Percentiles rank a stretch among this genome's conserved stretches.
These are phyloP conservation scores for Microplitis demolitor DNA, from an alignment of 1,140 invertebrate genomes.

Conservation along the genomic window DNA sequence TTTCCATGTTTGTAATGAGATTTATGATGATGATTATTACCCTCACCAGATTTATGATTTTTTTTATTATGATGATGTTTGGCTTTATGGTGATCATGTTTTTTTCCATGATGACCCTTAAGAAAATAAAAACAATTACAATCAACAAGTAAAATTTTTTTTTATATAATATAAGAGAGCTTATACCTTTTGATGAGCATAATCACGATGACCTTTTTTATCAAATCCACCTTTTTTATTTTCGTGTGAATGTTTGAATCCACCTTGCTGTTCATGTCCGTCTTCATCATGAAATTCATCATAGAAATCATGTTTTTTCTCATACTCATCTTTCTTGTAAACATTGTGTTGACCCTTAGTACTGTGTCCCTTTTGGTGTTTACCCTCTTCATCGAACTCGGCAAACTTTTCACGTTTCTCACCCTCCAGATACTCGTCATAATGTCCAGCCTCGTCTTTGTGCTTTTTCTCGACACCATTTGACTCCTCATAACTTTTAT, in stretches of 20 bases:
- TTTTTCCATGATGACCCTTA: constrained; percentile 63
- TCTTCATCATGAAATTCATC: constrained; percentile 72
- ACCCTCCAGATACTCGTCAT: constrained; percentile 47
- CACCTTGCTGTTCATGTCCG: constrained; percentile 69
- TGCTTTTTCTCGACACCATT: constrained; percentile 50
- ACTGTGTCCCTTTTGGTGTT: constrained; percentile 73
- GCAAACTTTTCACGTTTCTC: constrained; percentile 53
- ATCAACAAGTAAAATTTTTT: background rate
- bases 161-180: background rate
- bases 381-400: constrained; percentile 66
- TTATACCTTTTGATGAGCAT: constrained; percentile 57
- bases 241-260: constrained; percentile 64
- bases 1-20: constrained; percentile 55
- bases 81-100: constrained; percentile 63
- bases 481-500: constrained; percentile 48
- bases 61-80: constrained; percentile 63
- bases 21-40: constrained; percentile 62
- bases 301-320: constrained; percentile 75
- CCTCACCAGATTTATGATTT: constrained; percentile 62
- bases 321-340: constrained; percentile 76
- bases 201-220: constrained; percentile 56
- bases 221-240: constrained; percentile 61
- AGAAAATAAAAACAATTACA: no score
- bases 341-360: constrained; percentile 75
- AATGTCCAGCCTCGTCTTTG: constrained; percentile 53